Evolutionary conservation across 2,113 vertebrate genomes (phyloP).

Genomic region (Emydocephalus ijimae): DNA sequence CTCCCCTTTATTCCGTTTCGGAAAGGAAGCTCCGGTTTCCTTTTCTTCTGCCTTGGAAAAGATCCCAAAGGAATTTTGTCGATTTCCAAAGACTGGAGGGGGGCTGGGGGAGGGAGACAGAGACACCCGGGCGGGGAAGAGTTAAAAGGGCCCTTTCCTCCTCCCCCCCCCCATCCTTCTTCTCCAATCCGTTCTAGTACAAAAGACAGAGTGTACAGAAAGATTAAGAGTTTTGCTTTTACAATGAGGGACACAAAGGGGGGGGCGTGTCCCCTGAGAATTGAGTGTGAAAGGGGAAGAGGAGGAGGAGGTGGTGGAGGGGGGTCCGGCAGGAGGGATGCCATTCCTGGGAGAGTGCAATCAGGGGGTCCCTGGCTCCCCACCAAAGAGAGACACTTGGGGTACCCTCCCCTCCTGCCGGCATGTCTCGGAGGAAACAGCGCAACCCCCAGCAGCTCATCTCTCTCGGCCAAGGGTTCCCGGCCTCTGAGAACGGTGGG

Average conservation of each 20-base stretch:
- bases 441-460: constrained; percentile 70
- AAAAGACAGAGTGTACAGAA: constrained; percentile 65
- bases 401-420: constrained; percentile 28
- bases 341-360: constrained; percentile 46
- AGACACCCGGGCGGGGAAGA: constrained; percentile 52
- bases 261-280: constrained; percentile 56
- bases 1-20: not conserved
- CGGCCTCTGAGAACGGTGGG: constrained; percentile 68
- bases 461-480: constrained; percentile 67
- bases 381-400: constrained; percentile 31
- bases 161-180: constrained; percentile 1
- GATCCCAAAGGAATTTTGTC: not conserved
- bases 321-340: constrained; percentile 35
- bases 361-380: constrained; percentile 46
- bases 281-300: constrained; percentile 52
- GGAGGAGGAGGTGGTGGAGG: constrained; percentile 30
- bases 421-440: constrained; percentile 72
- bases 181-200: constrained; percentile 46
- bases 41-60: not conserved
- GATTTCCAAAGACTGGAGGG: not conserved
- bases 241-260: constrained; percentile 62
- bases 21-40: too few species aligned
- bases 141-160: constrained; percentile 53
- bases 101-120: too few species aligned
- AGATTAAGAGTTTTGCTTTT: constrained; percentile 70